Base-by-base conservation (phyloP, 2,888 invertebrate genomes). In the Taphrorychus bicolor region DNA sequence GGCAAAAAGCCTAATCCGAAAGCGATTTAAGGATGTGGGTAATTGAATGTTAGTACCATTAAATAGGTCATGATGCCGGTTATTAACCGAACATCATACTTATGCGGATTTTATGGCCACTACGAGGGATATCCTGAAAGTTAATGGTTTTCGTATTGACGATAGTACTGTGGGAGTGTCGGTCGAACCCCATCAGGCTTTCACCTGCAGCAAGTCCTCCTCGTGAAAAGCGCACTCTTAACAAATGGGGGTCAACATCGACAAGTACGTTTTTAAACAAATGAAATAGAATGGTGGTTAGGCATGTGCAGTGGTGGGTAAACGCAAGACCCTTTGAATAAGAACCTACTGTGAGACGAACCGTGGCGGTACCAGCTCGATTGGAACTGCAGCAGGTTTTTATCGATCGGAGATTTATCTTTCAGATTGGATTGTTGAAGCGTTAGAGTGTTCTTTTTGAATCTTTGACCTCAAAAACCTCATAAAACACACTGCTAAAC, bases 21-120 rank as follows among this genome's bases (percentile, higher is more conserved):
- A 54, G 54, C 54, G 32, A 54, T 54, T 54, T 24, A 54, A 54
- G 32, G 54, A 54, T 54, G 57, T 57, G 18, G 57, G 57, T 57
- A 57, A 57, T 57, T 57, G 41, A 41, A 57, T 41, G 41, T 57
- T 57, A 11, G 19, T 57, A 57, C 57, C 21, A 57, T 54, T 57
- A 57, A 57, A 57, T 57, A 42, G 57, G 57, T 57, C 57, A 57
- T 40, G 41, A 57, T 41, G 21, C 14, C 57, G 22, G 41, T 57
- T 57, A 57, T 54, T 54, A 57, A 57, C 41, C 22, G 9, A 57
- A 57, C 57, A 19, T 54, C 54, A 19, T 54, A 54, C 21, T 54
- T 54, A 54, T 54, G 24, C 54, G 21, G 42, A 41, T 14, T 32
- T 52, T 52, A 22, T 45, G 5, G 14, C 18, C 14, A 9, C 7